Evolutionary conservation across 2,113 vertebrate species (phyloP), one percentile per base, ranked within the genome.

Genomic region (Gallinago undulata): DNA sequence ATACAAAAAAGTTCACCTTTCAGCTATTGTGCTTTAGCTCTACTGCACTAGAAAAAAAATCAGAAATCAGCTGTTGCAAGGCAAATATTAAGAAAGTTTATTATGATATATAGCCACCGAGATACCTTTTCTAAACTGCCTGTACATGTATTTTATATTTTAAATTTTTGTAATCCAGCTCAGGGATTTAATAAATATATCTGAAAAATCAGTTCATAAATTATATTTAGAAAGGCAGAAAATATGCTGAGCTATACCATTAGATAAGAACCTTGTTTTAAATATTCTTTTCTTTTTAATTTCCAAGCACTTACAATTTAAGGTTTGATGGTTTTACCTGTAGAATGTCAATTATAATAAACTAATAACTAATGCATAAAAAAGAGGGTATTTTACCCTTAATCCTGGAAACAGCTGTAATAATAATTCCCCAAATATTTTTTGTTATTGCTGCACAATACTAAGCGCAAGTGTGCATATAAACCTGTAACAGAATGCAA

Each of bases 1-100:
- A 96, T 84, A 95, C 87, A 94, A 90, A 97, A 95, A 96, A 92
- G 90, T 97, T 97, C 94, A 97, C 92, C 84, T 96, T 95, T 97
- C 62, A 93, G 89, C 90, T 97, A 94, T 96, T 96, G 67, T 95
- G 72, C 31, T 97, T 97, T 91, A 48, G 72, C 91, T 95, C 70
- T 78, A 50, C 14, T 92, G 63, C 56, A 84, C 39, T 82, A 89
- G 55, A 56, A 77, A 63, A 81, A 47, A 57, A 73, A 91, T 56
- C 66, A 94, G 47, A 93, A 98, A 96, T 98, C 89, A 96, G 66
- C 60, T 87, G 33, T 74, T 93, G 33, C 51, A 93, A 92, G 92
- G 30, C 50, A 95, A 73, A 96, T 69, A 67, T 76, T 78, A 21
- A 82, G 72, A 74, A 93, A 89, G 62, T 95, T 94, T 90, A 85